Conservation (phyloP, 2,797 vertebrate species). For the Uromys caudimaculatus region DNA sequence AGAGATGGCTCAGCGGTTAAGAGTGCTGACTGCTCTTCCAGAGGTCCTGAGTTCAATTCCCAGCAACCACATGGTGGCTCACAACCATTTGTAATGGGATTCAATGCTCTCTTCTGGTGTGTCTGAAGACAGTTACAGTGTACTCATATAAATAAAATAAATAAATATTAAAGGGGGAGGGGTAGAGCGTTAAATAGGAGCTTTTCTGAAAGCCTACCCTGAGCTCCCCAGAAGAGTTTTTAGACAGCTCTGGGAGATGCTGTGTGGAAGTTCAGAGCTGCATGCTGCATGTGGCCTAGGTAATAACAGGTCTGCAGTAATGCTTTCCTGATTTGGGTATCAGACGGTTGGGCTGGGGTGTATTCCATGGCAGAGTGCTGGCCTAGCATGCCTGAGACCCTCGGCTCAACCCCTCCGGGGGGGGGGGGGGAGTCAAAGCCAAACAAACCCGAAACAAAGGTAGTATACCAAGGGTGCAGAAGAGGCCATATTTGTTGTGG, state of each 20-base stretch:
- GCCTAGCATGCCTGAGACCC: neutral
- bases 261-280: neutral
- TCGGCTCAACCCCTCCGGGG: neutral
- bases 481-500: neutral
- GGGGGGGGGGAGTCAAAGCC: neutral
- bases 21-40: too few relatives aligned
- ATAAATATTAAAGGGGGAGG: too few relatives aligned
- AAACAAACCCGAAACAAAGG: neutral
- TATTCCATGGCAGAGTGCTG: accelerated
- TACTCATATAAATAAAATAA: too few relatives aligned
- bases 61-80: too few relatives aligned
- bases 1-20: too few relatives aligned
- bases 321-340: neutral
- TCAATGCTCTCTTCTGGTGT: too few relatives aligned
- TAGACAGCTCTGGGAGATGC: neutral
- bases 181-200: neutral
- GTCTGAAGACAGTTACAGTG: too few relatives aligned
- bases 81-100: too few relatives aligned
- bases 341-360: accelerated
- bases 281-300: neutral
- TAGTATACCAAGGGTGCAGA: accelerated
- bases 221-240: neutral
- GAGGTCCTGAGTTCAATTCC: too few relatives aligned
- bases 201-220: neutral
- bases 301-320: neutral